A percentile compares a stretch with the other conserved stretches of the same genome.
Evolutionary conservation across 2,888 invertebrate species (phyloP).

Genomic region (Cynaeus angustus): DNA sequence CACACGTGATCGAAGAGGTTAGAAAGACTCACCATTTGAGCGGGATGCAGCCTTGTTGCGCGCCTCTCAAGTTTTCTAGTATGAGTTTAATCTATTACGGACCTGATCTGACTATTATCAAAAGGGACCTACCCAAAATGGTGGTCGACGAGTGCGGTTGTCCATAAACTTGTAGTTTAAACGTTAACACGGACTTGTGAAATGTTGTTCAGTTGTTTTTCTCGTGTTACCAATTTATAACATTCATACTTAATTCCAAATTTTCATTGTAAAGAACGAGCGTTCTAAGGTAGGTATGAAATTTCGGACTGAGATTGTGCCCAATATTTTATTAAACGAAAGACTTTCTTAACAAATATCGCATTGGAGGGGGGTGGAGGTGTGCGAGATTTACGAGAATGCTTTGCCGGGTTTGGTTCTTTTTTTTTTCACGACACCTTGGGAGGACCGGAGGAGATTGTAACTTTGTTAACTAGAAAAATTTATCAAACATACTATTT

Average conservation of each 20-base stretch:
- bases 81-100: conserved; percentile 96
- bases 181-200: conserved; percentile 36
- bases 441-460: no score
- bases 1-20: conserved; percentile 93
- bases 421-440: no score
- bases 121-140: conserved; percentile 96
- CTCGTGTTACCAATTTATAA: conserved; percentile 38
- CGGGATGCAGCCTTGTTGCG: conserved; percentile 93
- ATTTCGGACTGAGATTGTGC: conserved; percentile 36
- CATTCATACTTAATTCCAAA: conserved; percentile 1
- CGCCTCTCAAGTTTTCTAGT: conserved; percentile 92
- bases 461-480: no score
- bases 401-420: conserved; percentile 4
- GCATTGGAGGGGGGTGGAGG: conserved; percentile 1
- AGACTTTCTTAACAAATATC: conserved; percentile 22
- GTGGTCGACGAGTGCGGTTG: conserved; percentile 97
- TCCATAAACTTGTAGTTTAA: conserved; percentile 75
- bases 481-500: no score
- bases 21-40: conserved; percentile 82
- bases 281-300: conserved; percentile 32
- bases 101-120: conserved; percentile 91
- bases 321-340: conserved; percentile 28
- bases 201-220: conserved; percentile 39
- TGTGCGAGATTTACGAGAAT: neutral
- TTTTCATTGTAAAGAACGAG: conserved; percentile 7